phyloP scores from a whole-genome alignment of 1,140 invertebrate species.

The Delia radicum region DNA sequence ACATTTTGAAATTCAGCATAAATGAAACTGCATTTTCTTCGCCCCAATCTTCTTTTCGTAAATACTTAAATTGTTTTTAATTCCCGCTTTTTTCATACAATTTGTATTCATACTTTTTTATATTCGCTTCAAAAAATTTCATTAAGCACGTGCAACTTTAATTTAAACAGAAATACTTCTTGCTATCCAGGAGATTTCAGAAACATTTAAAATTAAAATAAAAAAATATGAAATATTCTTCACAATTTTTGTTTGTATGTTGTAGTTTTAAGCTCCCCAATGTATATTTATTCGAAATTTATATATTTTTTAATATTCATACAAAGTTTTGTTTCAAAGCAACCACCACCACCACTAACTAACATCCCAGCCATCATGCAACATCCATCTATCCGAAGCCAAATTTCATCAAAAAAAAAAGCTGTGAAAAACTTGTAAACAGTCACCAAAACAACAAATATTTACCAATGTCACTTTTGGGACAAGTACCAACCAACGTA shows the following conservation, averaged over 20 bases:
- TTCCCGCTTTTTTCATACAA: not conserved
- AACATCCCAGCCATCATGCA: too few species aligned
- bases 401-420: not conserved
- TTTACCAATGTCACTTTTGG: not conserved
- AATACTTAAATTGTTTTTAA: not conserved
- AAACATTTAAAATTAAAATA: not conserved
- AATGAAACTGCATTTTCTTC: too few species aligned
- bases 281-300: not conserved
- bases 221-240: not conserved
- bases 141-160: not conserved
- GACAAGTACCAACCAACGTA: not conserved
- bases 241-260: not conserved
- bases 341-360: not conserved
- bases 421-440: not conserved
- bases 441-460: not conserved
- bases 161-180: not conserved
- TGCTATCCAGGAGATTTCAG: not conserved
- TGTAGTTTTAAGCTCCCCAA: not conserved
- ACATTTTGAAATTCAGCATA: too few species aligned
- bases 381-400: not conserved
- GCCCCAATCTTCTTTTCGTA: not conserved
- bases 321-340: not conserved
- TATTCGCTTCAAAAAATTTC: not conserved
- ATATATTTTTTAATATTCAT: not conserved
- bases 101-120: not conserved